Percentiles rank a stretch among this genome's conserved stretches.
phyloP scores from a whole-genome alignment of 2,888 invertebrate genomes.

The Polylopha cassiicola region DNA sequence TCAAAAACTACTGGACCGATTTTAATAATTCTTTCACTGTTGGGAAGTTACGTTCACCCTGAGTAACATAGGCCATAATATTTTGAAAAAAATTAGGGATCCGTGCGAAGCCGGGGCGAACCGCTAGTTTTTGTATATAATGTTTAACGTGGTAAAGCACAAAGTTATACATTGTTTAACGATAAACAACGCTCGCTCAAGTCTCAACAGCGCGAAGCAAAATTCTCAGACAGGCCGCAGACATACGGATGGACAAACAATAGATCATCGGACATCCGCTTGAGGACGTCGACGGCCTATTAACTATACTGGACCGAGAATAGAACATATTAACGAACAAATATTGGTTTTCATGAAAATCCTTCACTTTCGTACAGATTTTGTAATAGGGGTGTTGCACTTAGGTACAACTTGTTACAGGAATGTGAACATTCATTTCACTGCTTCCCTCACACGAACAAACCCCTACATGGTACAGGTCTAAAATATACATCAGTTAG shows the following conservation, averaged over 20 bases:
- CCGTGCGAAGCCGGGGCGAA: too few relatives aligned
- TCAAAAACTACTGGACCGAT: too few relatives aligned
- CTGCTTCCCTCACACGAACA: too few relatives aligned
- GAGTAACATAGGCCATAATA: too few relatives aligned
- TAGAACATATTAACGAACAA: slow-evolving; percentile 18
- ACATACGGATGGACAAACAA: slow-evolving; percentile 51
- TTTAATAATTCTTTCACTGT: too few relatives aligned
- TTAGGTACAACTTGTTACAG: neutral
- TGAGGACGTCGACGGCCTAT: slow-evolving; percentile 51
- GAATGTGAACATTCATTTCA: too few relatives aligned
- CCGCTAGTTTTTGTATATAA: neutral
- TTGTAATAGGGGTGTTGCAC: too few relatives aligned
- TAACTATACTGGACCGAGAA: slow-evolving; percentile 44
- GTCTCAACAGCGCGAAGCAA: slow-evolving; percentile 36
- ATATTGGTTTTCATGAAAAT: slow-evolving; percentile 3
- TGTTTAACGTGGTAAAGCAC: slow-evolving; percentile 6
- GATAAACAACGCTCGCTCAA: slow-evolving; percentile 26
- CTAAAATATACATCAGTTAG: too few relatives aligned
- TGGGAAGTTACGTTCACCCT: too few relatives aligned
- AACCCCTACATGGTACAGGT: too few relatives aligned
- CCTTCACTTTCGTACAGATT: too few relatives aligned
- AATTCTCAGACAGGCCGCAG: slow-evolving; percentile 54
- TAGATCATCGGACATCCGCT: slow-evolving; percentile 64
- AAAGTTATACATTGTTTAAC: slow-evolving; percentile 18
- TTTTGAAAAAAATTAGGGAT: too few relatives aligned